Conservation (phyloP, 2,797 vertebrate species). For the Hafferia zeledoni region DNA sequence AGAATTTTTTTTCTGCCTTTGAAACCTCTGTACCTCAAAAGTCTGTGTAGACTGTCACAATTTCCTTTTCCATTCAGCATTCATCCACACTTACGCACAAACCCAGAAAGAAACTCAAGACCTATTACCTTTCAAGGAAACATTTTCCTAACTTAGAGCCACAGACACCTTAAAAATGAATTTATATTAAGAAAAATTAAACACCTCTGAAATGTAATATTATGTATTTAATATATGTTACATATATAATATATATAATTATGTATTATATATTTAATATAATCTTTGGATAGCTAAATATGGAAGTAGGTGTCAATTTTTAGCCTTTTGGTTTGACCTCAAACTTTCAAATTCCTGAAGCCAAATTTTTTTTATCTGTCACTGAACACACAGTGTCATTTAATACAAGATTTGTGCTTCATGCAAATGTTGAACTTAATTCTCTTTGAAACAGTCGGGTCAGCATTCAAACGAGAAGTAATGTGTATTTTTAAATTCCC, state of each 20-base stretch:
- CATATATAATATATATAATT: background rate
- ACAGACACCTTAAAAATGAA: background rate
- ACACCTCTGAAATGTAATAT: background rate
- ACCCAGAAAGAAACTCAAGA: background rate
- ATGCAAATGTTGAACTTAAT: background rate
- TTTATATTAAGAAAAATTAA: background rate
- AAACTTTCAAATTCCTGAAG: background rate
- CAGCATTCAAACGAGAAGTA: slow-evolving; percentile 5
- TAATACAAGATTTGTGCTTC: background rate
- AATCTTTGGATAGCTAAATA: background rate
- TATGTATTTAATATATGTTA: background rate
- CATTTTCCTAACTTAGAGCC: background rate
- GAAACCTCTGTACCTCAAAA: background rate
- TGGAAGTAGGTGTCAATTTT: background rate
- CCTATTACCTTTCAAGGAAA: background rate
- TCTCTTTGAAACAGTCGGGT: background rate
- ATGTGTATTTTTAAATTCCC: background rate
- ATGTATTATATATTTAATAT: background rate
- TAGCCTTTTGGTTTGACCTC: background rate
- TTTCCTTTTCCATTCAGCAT: background rate
- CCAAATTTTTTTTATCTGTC: background rate
- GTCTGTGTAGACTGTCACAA: background rate
- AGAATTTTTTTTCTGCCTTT: background rate
- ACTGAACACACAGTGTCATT: background rate
- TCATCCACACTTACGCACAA: background rate